Conservation (phyloP, 2,113 vertebrate species). For the Nicator chloris region DNA sequence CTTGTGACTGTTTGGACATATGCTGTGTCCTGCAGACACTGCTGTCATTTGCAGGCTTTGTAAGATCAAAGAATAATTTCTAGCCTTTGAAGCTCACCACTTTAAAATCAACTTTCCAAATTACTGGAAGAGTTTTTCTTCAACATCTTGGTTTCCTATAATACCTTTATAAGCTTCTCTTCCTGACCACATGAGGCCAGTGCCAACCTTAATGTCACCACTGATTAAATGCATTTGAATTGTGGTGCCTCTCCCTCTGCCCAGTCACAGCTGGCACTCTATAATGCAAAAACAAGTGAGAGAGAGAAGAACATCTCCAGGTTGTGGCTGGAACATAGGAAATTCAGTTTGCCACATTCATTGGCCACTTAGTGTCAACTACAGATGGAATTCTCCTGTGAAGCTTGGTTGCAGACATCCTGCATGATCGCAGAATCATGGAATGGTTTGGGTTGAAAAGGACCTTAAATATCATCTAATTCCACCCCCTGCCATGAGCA, state of each 20-base stretch:
- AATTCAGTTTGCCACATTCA: not conserved
- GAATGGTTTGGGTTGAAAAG: not conserved
- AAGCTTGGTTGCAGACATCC: not conserved
- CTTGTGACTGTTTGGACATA: not conserved
- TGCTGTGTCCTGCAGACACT: not conserved
- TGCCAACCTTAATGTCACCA: not conserved
- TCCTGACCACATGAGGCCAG: not conserved
- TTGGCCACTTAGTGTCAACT: not conserved
- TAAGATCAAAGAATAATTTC: slow-evolving; percentile 6
- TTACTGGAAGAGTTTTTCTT: not conserved
- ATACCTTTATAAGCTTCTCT: not conserved
- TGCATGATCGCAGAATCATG: not conserved
- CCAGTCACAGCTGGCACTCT: not conserved
- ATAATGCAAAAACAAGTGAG: not conserved
- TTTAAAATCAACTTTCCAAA: not conserved
- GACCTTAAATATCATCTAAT: not conserved
- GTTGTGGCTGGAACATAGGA: not conserved
- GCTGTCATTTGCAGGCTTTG: not conserved
- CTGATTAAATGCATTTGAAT: not conserved
- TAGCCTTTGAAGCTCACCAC: slow-evolving; percentile 22
- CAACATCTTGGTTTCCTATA: not conserved
- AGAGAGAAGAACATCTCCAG: not conserved
- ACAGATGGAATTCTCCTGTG: not conserved
- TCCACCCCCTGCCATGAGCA: not conserved
- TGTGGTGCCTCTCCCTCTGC: not conserved